Evolutionary conservation across 2,888 invertebrate species (phyloP).

Genomic region (Morpho deidamia): DNA sequence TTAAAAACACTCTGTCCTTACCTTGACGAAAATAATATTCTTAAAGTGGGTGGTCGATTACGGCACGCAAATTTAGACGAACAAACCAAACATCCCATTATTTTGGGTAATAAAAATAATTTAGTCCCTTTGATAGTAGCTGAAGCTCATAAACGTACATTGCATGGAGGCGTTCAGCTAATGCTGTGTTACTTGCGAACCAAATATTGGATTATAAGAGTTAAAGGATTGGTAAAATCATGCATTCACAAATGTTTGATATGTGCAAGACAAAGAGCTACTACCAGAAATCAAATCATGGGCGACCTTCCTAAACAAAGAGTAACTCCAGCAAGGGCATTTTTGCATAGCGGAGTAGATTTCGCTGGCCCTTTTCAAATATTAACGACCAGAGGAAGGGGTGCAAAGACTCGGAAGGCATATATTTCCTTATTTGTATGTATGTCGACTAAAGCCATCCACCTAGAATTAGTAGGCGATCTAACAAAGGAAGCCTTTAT

Average conservation of each 20-base stretch:
- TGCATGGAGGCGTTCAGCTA: constrained; percentile 29
- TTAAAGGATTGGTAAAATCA: constrained; percentile 22
- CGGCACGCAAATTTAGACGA: constrained; percentile 16
- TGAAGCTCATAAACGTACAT: constrained; percentile 24
- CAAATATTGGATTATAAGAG: constrained; percentile 29
- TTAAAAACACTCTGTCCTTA: constrained; percentile 25
- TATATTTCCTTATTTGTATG: too few relatives aligned
- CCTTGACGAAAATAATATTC: constrained; percentile 17
- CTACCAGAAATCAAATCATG: constrained; percentile 28
- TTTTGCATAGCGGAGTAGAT: constrained; percentile 11
- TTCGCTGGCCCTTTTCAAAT: constrained; percentile 27
- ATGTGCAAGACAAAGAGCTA: constrained; percentile 24
- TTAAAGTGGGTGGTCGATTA: constrained; percentile 30
- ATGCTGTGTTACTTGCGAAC: constrained; percentile 28
- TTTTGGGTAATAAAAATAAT: constrained; percentile 21
- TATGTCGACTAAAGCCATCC: too few relatives aligned
- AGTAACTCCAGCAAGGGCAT: constrained; percentile 25
- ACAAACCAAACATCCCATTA: constrained; percentile 21
- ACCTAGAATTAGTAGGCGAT: too few relatives aligned
- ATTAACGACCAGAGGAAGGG: too few relatives aligned
- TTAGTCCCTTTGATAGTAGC: constrained; percentile 23
- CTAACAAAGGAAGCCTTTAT: too few relatives aligned
- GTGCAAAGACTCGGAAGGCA: too few relatives aligned
- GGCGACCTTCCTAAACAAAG: constrained; percentile 27
- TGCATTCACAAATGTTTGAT: constrained; percentile 24